Evolutionary conservation across 2,888 invertebrate species (phyloP).

Genomic region (Drosophila tanythrix): DNA sequence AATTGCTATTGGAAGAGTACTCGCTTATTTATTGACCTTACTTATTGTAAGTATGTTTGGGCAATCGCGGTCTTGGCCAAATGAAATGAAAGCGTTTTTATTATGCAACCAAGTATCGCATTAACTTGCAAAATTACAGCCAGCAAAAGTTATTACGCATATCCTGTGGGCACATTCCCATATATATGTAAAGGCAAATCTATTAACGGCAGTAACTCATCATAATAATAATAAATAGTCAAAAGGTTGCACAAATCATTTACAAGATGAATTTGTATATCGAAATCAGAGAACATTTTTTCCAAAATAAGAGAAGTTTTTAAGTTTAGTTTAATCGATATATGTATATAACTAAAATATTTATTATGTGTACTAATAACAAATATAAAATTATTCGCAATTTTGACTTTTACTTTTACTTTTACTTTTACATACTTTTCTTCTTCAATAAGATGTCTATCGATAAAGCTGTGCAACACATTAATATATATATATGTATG

Average conservation of each 20-base stretch:
- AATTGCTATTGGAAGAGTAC: constrained; percentile 25
- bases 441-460: neutral
- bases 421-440: neutral
- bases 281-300: neutral
- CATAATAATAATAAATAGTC: neutral
- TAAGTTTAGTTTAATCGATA: neutral
- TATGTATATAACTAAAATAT: neutral
- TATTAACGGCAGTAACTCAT: constrained; percentile 4
- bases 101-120: constrained; percentile 33
- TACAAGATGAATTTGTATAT: too few species aligned
- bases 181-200: neutral
- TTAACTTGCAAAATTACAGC: constrained; percentile 21
- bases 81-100: constrained; percentile 58
- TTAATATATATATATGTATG: neutral
- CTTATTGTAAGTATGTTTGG: constrained; percentile 38
- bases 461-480: neutral
- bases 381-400: neutral
- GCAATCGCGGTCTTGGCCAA: constrained; percentile 49
- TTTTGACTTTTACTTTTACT: neutral
- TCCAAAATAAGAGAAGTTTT: neutral
- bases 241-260: neutral
- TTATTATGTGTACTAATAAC: neutral
- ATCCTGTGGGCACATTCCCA: constrained; percentile 2
- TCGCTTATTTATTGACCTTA: constrained; percentile 44
- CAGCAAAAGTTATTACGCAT: constrained; percentile 2